phyloP scores from a whole-genome alignment of 2,113 vertebrate genomes.

The Tragelaphus imberbis region DNA sequence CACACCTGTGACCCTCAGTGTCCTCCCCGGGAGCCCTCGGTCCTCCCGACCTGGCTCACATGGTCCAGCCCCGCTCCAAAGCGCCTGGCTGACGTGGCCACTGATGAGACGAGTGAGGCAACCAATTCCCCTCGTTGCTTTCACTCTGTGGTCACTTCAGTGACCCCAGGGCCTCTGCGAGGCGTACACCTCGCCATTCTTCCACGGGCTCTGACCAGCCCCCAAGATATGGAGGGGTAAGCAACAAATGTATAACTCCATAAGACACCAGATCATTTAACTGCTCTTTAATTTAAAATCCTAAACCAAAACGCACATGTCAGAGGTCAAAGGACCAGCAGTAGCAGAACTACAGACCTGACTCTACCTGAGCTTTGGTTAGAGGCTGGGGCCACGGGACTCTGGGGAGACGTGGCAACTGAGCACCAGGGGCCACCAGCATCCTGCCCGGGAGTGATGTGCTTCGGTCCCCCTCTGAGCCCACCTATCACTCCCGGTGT shows the following conservation, averaged over 20 bases:
- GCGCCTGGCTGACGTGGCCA: background rate
- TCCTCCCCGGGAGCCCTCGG: background rate
- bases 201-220: background rate
- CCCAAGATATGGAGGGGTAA: background rate
- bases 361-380: background rate
- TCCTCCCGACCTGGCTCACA: background rate
- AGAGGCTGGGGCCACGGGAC: background rate
- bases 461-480: background rate
- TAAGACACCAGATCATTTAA: background rate
- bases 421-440: background rate
- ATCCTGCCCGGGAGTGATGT: background rate
- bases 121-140: no score
- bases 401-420: background rate
- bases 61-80: background rate
- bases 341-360: no score
- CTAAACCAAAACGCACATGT: background rate
- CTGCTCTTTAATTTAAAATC: background rate
- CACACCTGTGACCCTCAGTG: background rate
- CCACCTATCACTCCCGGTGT: background rate
- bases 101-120: background rate
- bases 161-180: background rate
- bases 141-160: background rate
- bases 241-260: background rate
- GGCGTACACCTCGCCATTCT: no score
- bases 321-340: background rate